Evolutionary conservation across 2,888 invertebrate genomes (phyloP), one percentile per base, ranked within the genome.

Genomic region (Anthophora plumipes): DNA sequence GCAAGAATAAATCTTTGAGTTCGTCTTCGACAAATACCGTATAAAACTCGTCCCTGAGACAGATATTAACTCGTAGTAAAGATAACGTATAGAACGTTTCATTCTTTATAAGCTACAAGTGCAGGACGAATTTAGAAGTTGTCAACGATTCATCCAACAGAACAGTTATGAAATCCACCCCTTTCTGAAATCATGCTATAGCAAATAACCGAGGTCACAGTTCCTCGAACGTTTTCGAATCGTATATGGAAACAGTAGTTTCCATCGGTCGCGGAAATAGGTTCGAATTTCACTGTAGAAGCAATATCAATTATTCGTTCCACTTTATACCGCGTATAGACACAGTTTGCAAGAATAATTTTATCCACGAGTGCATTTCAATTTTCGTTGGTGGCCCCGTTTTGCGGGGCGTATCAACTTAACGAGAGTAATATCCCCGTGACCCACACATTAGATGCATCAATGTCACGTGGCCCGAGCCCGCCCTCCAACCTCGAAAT

Each of bases 391-490:
- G 6, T 25, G 41, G 11, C 70, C 66, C 54, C n/a, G n/a, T 66
- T 70, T 64, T 71, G 54, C 54, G 5, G 41, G 48, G 14, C n/a
- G 60, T 61, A 71, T 66, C 54, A 55, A 66, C 54, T 77, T 71
- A 77, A 79, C 60, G 69, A 64, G 66, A 61, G 66, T 54, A 54
- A 66, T 64, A 68, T 60, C 54, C 59, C n/a, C n/a, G 48, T 59
- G 63, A 46, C 48, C 61, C 54, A 39, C 57, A 31, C 72, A 59
- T 80, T 71, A 82, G 71, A 82, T 68, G 63, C 71, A 70, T 71
- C 67, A 75, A 77, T 77, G 81, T 77, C 72, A 67, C 81, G 70
- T 67, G 76, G 60, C 72, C n/a, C 6, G 57, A 8, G 48, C 39
- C 20, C 43, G n/a, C 25, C 31, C 31, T 20, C n/a, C 61, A 57